Conservation (phyloP, 2,797 vertebrate species). For the Semotilus atromaculatus region DNA sequence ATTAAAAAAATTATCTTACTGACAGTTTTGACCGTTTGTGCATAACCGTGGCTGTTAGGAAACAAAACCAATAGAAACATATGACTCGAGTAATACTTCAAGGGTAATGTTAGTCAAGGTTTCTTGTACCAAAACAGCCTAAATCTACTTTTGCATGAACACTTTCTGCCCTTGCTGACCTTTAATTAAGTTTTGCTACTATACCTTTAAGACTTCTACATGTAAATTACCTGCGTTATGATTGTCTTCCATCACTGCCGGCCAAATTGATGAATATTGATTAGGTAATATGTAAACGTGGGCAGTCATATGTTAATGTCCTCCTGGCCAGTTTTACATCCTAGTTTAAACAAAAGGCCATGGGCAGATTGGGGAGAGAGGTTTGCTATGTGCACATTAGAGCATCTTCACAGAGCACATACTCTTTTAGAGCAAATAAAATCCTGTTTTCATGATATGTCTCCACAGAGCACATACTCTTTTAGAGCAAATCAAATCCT, state of each 20-base stretch:
- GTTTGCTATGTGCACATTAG: background rate
- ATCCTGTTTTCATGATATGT: too few relatives aligned
- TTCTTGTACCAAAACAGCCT: background rate
- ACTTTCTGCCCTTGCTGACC: background rate
- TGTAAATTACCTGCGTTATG: constrained; percentile 29
- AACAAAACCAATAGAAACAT: background rate
- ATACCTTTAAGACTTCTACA: constrained; percentile 28
- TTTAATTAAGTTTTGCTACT: background rate
- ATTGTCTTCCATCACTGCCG: constrained; percentile 17
- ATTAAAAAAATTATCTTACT: background rate
- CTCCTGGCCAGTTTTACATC: constrained; percentile 7
- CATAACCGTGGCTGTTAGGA: background rate
- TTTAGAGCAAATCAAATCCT: background rate
- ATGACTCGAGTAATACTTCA: background rate
- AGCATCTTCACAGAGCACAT: background rate
- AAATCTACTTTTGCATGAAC: background rate
- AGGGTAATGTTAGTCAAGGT: background rate
- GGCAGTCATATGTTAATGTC: constrained; percentile 28
- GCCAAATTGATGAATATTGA: constrained; percentile 28
- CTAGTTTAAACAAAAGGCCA: constrained; percentile 4
- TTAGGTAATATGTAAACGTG: constrained; percentile 12
- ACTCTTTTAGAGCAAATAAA: background rate
- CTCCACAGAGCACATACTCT: background rate
- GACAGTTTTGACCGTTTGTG: background rate
- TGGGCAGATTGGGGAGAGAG: background rate